Evolutionary conservation across 35 echinoderm and acorn worm species (phyloP).

Genomic region (Chiridota heheva): DNA sequence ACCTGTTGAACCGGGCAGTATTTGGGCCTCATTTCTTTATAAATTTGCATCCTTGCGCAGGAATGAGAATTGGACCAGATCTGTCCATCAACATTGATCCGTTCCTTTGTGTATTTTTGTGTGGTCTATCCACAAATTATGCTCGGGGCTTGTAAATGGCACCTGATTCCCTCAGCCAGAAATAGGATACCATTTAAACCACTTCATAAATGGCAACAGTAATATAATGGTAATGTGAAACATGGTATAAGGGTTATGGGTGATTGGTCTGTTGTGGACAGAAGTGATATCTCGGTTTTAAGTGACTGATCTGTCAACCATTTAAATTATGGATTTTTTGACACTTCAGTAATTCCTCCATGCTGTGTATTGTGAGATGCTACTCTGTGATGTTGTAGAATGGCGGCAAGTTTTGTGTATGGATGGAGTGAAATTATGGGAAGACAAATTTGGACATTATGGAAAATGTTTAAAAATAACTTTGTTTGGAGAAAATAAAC

Average conservation of each 20-base stretch:
- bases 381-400: no score
- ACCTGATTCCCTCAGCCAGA: slow-evolving; percentile 26
- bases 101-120: background rate
- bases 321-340: no score
- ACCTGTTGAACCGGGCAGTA: slow-evolving; percentile 5
- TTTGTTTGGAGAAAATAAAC: no score
- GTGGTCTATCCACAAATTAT: slow-evolving; percentile 34
- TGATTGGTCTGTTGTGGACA: background rate
- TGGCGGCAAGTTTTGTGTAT: no score
- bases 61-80: background rate
- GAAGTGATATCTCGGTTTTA: no score
- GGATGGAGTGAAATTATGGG: no score
- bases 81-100: slow-evolving; percentile 6
- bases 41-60: background rate
- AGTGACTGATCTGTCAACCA: no score
- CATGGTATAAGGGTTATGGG: background rate
- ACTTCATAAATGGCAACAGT: slow-evolving; percentile 8
- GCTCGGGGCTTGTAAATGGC: slow-evolving; percentile 30
- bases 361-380: background rate
- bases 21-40: background rate
- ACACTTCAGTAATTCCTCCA: no score
- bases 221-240: background rate
- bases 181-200: slow-evolving; percentile 22
- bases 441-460: no score
- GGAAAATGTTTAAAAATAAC: no score